phyloP scores from a whole-genome alignment of 2,113 vertebrate species.

The Motacilla alba region DNA sequence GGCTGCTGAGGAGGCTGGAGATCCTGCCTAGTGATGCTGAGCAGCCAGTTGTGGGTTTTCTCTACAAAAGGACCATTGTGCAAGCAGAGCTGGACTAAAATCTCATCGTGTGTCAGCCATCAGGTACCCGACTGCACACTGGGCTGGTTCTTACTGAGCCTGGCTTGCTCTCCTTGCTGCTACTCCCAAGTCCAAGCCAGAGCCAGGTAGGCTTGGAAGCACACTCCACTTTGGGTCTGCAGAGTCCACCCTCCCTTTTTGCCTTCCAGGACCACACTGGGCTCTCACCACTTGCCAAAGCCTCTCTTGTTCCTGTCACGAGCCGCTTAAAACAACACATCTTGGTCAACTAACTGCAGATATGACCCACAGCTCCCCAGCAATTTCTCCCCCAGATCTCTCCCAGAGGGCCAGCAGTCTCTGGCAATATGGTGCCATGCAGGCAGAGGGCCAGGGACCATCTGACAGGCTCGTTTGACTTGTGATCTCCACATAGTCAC shows the following conservation, averaged over 20 bases:
- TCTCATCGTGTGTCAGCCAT: not conserved
- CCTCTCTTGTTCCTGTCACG: not conserved
- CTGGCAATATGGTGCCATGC: not conserved
- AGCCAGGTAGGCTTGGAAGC: not conserved
- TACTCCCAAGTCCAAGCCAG: not conserved
- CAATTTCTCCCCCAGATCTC: not conserved
- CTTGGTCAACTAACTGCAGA: not conserved
- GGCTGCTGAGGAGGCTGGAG: not conserved
- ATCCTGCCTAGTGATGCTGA: not conserved
- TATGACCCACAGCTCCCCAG: not conserved
- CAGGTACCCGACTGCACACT: not conserved
- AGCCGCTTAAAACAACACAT: not conserved
- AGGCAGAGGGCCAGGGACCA: conserved; percentile 51
- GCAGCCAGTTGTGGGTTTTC: not conserved
- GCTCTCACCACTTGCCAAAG: not conserved
- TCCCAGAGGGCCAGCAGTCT: not conserved
- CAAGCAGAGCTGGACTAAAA: not conserved
- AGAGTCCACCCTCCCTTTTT: not conserved
- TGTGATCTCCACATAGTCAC: not conserved
- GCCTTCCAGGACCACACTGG: not conserved
- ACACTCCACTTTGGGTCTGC: not conserved
- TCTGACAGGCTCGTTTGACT: conserved; percentile 45
- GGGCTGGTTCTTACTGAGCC: not conserved
- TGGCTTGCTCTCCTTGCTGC: not conserved
- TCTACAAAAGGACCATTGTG: not conserved